Evolutionary conservation across 2,888 invertebrate species (phyloP), one percentile per base, ranked within the genome.

Genomic region (Charanyca ferruginea): DNA sequence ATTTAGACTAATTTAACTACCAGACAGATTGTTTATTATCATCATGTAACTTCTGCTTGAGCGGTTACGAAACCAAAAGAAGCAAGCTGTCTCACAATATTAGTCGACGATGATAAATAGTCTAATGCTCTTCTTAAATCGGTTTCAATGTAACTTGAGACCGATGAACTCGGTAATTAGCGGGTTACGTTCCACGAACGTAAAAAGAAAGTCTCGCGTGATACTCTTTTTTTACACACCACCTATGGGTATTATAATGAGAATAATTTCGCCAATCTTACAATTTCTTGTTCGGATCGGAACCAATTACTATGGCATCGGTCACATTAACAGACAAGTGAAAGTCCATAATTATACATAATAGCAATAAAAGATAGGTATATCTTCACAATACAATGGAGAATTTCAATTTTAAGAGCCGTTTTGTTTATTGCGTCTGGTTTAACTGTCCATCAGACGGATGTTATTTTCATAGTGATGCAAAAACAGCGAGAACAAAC

Each of bases 261-360:
- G 85, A 88, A 90, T 90, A 89, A 92, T 93, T 93, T 92, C 85
- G 86, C 84, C 83, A 84, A 83, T 81, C 77, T 79, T 80, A 81
- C 79, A 77, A 83, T 87, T 88, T 88, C 89, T 88, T 87, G 87
- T 85, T 87, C 83, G 79, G 25, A 73, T 67, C 65, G 35, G 77
- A 81, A 83, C 89, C 92, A 92, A 93, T 94, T 93, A 93, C 90
- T 87, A 84, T 84, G 80, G 87, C 85, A 89, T 91, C 86, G 85
- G 83, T 86, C 85, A 86, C 82, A 87, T 87, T 87, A 87, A 83
- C 85, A 83, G 87, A 84, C 84, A 84, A 90, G 93, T 90, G 94
- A 94, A 94, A 94, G 94, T 90, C 77, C 73, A 83, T 90, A 91
- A 93, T 93, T 90, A 85, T 83, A 80, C 44, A 58, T 81, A 80